Conservation (phyloP, 2,888 invertebrate species). For the Agrotis ipsilon region DNA sequence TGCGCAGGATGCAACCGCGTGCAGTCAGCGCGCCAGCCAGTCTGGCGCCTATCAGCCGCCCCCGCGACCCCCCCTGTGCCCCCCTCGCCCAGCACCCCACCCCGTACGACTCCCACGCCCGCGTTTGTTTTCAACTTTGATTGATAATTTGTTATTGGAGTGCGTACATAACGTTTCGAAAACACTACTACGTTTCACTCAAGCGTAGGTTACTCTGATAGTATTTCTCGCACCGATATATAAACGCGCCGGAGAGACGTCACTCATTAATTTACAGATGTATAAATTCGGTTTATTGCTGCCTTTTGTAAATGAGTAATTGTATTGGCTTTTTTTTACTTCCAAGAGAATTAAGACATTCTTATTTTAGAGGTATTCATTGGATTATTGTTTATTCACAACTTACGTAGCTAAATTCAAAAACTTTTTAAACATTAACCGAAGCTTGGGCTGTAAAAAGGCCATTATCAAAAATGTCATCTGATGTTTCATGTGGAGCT, state of each 20-base stretch:
- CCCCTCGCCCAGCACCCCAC: constrained; percentile 25
- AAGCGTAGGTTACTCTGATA: constrained; percentile 44
- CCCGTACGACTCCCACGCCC: constrained; percentile 76
- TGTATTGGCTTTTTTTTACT: neutral
- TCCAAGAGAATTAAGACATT: neutral
- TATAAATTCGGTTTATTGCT: neutral
- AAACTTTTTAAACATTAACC: neutral
- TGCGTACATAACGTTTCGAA: constrained; percentile 81
- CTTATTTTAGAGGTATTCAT: no score
- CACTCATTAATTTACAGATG: neutral
- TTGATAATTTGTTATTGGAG: constrained; percentile 90
- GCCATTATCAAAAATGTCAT: no score
- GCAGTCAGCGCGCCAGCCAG: constrained; percentile 87
- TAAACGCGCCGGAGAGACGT: no score
- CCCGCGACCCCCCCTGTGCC: constrained; percentile 52
- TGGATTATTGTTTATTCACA: neutral
- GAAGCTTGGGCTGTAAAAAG: no score
- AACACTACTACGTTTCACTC: constrained; percentile 72
- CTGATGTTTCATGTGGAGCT: no score
- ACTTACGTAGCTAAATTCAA: neutral
- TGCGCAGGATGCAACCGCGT: constrained; percentile 82
- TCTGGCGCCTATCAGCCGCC: constrained; percentile 82
- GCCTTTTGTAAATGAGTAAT: neutral
- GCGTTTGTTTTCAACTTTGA: constrained; percentile 90
- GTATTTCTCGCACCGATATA: constrained; percentile 33